Evolutionary conservation across 1,140 invertebrate species (phyloP), one percentile per base, ranked within the genome.

Genomic region (Tenebrio molitor): DNA sequence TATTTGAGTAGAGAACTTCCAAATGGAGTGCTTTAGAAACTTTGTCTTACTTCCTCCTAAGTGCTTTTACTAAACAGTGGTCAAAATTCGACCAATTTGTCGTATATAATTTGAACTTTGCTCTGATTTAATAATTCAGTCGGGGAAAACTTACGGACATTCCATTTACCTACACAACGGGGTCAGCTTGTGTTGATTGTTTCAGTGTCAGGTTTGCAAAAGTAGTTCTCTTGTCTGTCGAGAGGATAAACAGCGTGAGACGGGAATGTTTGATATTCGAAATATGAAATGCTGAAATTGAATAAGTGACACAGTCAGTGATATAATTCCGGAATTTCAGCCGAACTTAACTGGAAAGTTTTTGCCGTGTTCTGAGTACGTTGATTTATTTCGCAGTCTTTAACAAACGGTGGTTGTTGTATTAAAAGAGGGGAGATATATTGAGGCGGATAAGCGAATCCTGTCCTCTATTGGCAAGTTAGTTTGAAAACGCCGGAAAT

Each of bases 61-160:
- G 50, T 58, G 50, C 50, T 58, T 58, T 58, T 58, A 58, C 50
- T 58, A 58, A 58, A 58, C 50, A 58, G 50, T 29, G 50, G 50
- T 58, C 50, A 58, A 58, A 58, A 58, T 46, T 58, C 19, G 29
- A 58, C 50, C 50, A 58, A 58, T 58, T 58, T 58, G 21, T 12
- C 23, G 50, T 58, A 25, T 15, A 58, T 33, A 58, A 58, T 58
- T 58, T 58, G 23, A 58, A 58, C 23, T 25, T 53, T 10, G 21
- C 8, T 58, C 50, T 58, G 50, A 58, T 58, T 58, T 58, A 25
- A 58, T 58, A 58, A 58, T 58, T 58, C 29, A 29, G 50, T 58
- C 7, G 50, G 15, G 19, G 4, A 23, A 29, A 58, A 58, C 23
- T 58, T 58, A 58, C 12, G 50, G 50, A 5, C 23, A 58, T 12